phyloP scores from a whole-genome alignment of 1,140 invertebrate species.

The Camponotus pennsylvanicus region DNA sequence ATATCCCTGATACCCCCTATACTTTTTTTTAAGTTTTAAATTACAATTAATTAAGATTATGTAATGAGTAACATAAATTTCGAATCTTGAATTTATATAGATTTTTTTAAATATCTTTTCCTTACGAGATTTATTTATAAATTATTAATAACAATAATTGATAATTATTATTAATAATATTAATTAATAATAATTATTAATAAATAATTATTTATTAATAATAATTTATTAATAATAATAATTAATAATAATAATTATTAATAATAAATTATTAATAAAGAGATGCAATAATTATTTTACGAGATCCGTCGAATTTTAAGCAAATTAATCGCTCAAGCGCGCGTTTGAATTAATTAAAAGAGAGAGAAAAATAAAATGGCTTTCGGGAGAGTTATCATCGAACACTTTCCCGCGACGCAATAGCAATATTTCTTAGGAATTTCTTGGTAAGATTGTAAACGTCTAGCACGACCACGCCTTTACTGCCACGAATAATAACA shows the following conservation, averaged over 20 bases:
- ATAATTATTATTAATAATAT: too few species aligned
- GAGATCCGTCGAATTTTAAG: not conserved
- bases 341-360: slow-evolving; percentile 7
- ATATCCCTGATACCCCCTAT: too few species aligned
- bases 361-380: not conserved
- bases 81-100: not conserved
- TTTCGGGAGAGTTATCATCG: not conserved
- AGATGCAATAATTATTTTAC: not conserved
- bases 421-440: slow-evolving; percentile 6
- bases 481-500: slow-evolving; percentile 13
- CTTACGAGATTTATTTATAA: not conserved
- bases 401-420: slow-evolving; percentile 20
- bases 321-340: not conserved
- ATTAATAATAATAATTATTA: too few species aligned
- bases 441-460: slow-evolving; percentile 32
- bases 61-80: not conserved
- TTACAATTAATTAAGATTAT: not conserved
- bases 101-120: too few species aligned
- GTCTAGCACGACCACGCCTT: slow-evolving; percentile 12
- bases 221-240: too few species aligned
- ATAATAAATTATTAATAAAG: not conserved
- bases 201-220: too few species aligned
- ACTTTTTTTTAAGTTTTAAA: not conserved
- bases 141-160: not conserved
- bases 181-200: too few species aligned